These are phyloP conservation scores for Zosterops lateralis DNA, from an alignment of 2,113 vertebrate genomes.

Conservation along the genomic window DNA sequence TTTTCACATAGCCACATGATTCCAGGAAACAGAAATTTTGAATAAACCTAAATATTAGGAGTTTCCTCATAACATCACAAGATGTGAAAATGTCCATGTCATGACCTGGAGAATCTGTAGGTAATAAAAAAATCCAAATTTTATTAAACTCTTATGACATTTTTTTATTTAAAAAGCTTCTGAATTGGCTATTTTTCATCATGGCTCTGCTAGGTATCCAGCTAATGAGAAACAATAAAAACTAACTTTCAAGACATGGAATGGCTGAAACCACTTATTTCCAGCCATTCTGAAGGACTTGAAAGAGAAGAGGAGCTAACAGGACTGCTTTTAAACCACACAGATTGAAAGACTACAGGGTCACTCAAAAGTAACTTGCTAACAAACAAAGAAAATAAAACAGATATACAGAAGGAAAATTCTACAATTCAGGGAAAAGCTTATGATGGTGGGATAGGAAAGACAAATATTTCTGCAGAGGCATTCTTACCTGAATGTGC, in stretches of 20 bases:
- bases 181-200: neutral
- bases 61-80: neutral
- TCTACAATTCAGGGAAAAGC: neutral
- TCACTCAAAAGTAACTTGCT: neutral
- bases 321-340: neutral
- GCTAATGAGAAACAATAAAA: neutral
- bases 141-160: neutral
- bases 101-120: neutral
- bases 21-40: neutral
- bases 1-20: neutral
- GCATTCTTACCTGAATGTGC: neutral
- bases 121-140: neutral
- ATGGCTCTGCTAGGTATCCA: neutral
- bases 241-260: neutral
- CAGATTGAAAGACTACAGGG: neutral
- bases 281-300: neutral
- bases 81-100: neutral
- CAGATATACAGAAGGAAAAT: neutral
- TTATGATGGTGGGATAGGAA: neutral
- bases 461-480: neutral
- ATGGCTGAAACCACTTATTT: neutral
- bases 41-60: neutral
- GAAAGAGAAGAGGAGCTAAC: neutral
- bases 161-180: neutral
- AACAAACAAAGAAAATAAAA: neutral